These are phyloP conservation scores for Clistopyga incitator DNA, from an alignment of 2,888 invertebrate species.

Conservation along the genomic window DNA sequence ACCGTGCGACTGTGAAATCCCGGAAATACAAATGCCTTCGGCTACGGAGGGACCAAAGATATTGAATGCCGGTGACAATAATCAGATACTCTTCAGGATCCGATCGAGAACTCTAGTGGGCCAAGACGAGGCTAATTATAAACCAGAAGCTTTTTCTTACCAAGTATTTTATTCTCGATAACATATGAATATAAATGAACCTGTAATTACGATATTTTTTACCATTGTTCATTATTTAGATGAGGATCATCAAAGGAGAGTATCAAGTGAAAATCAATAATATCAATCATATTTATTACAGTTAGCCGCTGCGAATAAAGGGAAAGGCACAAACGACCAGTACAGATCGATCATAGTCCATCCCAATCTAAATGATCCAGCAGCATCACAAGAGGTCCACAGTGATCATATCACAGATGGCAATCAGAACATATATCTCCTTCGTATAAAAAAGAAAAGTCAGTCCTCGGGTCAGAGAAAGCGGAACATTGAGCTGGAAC, in stretches of 20 bases:
- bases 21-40: constrained; percentile 78
- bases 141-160: constrained; percentile 76
- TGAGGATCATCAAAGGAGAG: not conserved
- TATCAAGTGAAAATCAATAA: not conserved
- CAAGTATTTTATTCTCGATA: constrained; percentile 65
- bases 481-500: constrained; percentile 79
- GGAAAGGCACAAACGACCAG: constrained; percentile 68
- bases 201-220: not conserved
- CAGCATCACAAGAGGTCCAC: constrained; percentile 76
- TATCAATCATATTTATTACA: constrained; percentile 3
- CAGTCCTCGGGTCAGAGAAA: constrained; percentile 69
- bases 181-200: not conserved
- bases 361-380: constrained; percentile 71
- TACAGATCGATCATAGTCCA: constrained; percentile 78
- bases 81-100: constrained; percentile 79
- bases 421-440: constrained; percentile 77
- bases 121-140: constrained; percentile 71
- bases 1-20: constrained; percentile 78
- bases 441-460: constrained; percentile 78
- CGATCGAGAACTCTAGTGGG: constrained; percentile 71
- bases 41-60: constrained; percentile 77
- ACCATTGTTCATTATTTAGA: not conserved
- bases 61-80: constrained; percentile 76
- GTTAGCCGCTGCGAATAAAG: constrained; percentile 69
- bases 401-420: constrained; percentile 77